These are phyloP conservation scores for Seladonia tumulorum DNA, from an alignment of 2,888 invertebrate species.

Conservation along the genomic window DNA sequence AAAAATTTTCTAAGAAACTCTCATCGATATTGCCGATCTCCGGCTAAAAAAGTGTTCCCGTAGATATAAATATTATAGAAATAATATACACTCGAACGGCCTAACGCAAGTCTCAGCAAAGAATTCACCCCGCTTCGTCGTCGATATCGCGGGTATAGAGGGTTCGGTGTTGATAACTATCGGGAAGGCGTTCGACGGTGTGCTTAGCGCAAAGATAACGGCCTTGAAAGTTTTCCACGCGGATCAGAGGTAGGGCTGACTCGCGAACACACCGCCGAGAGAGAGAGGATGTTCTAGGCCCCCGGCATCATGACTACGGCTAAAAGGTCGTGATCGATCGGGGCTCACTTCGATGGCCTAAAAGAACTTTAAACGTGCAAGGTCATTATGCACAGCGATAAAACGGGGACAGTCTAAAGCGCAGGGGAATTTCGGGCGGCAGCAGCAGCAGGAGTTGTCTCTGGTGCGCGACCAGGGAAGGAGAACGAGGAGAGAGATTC, in stretches of 20 bases:
- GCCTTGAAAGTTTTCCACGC: conserved; percentile 55
- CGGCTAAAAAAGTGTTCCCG: not conserved
- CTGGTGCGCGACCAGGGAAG: not conserved
- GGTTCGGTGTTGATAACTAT: conserved; percentile 27
- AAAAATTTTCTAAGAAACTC: not conserved
- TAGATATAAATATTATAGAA: not conserved
- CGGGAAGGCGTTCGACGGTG: conserved; percentile 4
- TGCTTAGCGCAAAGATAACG: conserved; percentile 50
- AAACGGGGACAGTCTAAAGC: conserved; percentile 51
- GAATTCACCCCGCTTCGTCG: conserved; percentile 20
- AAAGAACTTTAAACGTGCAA: conserved; percentile 68
- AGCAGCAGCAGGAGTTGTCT: conserved; percentile 8
- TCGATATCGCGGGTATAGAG: conserved; percentile 22
- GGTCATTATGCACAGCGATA: conserved; percentile 66
- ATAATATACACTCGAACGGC: not conserved
- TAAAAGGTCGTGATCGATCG: conserved; percentile 72
- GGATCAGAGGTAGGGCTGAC: conserved; percentile 40
- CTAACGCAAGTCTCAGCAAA: not conserved
- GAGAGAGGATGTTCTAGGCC: conserved; percentile 62
- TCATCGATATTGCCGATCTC: not conserved
- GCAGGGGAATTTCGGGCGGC: conserved; percentile 26
- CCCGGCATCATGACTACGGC: conserved; percentile 52
- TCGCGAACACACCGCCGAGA: conserved; percentile 43
- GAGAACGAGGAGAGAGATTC: conserved; percentile 6
- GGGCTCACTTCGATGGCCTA: conserved; percentile 66